Conservation (phyloP, 2,113 vertebrate species). For the Verasper variegatus region DNA sequence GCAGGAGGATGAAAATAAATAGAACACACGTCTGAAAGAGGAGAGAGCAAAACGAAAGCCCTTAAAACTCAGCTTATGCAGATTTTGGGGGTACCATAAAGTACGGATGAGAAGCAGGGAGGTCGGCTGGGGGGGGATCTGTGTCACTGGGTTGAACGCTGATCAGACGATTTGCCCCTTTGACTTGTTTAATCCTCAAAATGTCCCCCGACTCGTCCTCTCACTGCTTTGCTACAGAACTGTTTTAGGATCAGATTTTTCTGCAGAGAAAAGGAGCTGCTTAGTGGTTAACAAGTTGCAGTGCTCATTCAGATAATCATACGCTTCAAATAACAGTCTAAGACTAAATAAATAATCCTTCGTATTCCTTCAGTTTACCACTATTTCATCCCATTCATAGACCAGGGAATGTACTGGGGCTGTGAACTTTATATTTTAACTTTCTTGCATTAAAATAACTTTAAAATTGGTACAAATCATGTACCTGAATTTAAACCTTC, state of each 20-base stretch:
- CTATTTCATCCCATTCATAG: background rate
- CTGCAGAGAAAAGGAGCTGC: background rate
- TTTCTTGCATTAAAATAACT: background rate
- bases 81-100: constrained; percentile 39
- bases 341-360: background rate
- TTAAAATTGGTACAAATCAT: background rate
- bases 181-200: background rate
- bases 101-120: background rate
- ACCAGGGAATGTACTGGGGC: background rate
- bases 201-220: background rate
- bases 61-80: constrained; percentile 37
- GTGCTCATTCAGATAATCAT: background rate
- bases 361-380: background rate
- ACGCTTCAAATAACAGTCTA: background rate
- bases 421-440: background rate
- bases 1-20: constrained; percentile 41
- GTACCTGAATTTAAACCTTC: background rate
- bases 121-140: background rate
- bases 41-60: background rate
- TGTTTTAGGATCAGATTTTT: background rate
- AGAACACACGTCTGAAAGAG: constrained; percentile 13
- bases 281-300: constrained; percentile 7
- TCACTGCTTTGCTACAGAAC: constrained; percentile 21
- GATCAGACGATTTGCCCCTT: no score
- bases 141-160: no score